Base-by-base conservation (phyloP, 2,888 invertebrate genomes). In the Drosophila mettleri region DNA sequence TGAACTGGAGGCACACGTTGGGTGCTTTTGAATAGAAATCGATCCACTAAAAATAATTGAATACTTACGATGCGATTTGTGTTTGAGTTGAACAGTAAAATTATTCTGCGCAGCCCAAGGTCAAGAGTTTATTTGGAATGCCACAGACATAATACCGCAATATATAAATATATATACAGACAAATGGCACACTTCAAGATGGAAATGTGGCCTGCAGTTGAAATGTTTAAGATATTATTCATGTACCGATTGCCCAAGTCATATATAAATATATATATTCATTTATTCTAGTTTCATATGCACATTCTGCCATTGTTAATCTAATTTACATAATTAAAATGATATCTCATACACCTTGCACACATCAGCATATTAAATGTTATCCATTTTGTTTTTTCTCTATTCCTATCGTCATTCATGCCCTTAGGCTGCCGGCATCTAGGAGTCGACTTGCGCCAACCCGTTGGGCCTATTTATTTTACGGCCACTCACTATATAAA, bases 401-500 rank as follows among this genome's bases (percentile, higher is more conserved):
- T 4, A 45, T 3, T 54, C 34, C 14, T n/a, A 16, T 9, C 9
- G 16, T 6, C n/a, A 33, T 31, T 2, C 22, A 34, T 16, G 7
- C 12, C n/a, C 48, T 18, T 51, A 2, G 16, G 12, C 36, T 10
- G 16, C 6, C 12, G 29, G 12, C 29, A 16, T 14, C 10, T 12
- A 12, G 6, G 2, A 18, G 2, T 29, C 4, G 3, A 10, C 20
- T 29, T 10, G 14, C 14, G 18, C 27, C 36, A 9, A 10, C 38
- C 14, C 33, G n/a, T 36, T 38, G 3, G 46, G n/a, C 10, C 39
- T n/a, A 18, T 33, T 59, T 38, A 29, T 59, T 27, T 31, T 10
- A 39, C 1, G 16, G 14, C 45, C 31, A 43, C 29, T 22, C 9
- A 27, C 33, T 39, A 33, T 18, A 45, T 39, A 65, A 39, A 62